Conservation (phyloP, 2,797 vertebrate species). For the Aselliscus stoliczkanus region DNA sequence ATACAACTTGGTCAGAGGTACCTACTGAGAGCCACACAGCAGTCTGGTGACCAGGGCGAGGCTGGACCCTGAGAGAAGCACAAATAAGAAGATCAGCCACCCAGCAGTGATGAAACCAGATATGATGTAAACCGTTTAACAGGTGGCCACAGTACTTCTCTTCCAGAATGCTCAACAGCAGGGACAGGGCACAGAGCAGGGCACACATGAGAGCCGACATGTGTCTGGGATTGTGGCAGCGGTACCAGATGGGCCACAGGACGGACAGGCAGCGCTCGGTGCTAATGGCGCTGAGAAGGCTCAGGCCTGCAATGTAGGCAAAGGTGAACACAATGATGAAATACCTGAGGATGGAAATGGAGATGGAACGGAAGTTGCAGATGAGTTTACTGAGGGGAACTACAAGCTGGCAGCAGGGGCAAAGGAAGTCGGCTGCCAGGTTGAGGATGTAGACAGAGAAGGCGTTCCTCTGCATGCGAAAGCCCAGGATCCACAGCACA, state of each 20-base stretch:
- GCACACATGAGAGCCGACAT: neutral
- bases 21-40: constrained; percentile 53
- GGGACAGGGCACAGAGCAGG: constrained; percentile 61
- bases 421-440: constrained; percentile 68
- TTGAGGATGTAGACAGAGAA: constrained; percentile 77
- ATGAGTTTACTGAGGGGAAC: accelerated
- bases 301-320: constrained; percentile 55
- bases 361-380: accelerated
- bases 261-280: constrained; percentile 68
- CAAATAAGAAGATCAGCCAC: constrained; percentile 66
- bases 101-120: neutral
- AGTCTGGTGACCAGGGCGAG: constrained; percentile 61
- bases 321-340: accelerated
- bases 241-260: constrained; percentile 75
- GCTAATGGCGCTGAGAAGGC: constrained; percentile 74
- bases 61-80: constrained; percentile 65
- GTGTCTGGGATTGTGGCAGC: constrained; percentile 53
- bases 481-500: constrained; percentile 76
- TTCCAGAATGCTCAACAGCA: neutral
- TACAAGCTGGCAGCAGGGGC: constrained; percentile 37
- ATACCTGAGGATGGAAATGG: accelerated
- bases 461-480: constrained; percentile 67
- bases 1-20: constrained; percentile 51
- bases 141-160: neutral
- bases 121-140: accelerated